Evolutionary conservation across 2,797 vertebrate genomes (phyloP).

Genomic region (Semotilus atromaculatus): DNA sequence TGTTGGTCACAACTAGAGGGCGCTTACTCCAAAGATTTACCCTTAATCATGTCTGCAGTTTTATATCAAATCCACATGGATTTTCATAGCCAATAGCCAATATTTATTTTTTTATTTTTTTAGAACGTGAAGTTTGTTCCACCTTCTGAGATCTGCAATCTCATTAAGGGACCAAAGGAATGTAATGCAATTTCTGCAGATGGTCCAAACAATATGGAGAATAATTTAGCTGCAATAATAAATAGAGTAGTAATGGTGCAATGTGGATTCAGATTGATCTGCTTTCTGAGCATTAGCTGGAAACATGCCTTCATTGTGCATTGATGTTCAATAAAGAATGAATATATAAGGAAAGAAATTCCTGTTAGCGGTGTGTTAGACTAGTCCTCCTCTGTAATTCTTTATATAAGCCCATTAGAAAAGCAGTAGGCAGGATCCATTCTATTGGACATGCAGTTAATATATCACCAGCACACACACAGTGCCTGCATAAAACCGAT

Average conservation of each 20-base stretch:
- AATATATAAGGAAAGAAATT: neutral
- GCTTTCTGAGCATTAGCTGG: neutral
- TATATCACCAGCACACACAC: conserved; percentile 27
- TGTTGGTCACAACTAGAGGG: conserved; percentile 26
- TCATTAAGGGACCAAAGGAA: neutral
- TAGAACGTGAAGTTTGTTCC: neutral
- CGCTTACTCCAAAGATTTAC: neutral
- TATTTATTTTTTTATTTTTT: neutral
- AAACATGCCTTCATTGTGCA: neutral
- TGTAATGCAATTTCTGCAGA: neutral
- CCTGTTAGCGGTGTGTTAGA: neutral
- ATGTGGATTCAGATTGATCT: neutral
- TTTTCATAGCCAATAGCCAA: neutral
- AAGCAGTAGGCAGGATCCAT: conserved; percentile 4
- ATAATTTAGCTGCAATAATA: neutral
- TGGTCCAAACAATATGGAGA: neutral
- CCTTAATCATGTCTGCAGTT: neutral
- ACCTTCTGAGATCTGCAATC: neutral
- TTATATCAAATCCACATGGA: neutral
- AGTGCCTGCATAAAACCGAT: neutral
- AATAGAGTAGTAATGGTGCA: neutral
- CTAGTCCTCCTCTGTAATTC: neutral
- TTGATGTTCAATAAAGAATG: conserved; percentile 1
- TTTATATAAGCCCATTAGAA: conserved; percentile 34
- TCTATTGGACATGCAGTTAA: conserved; percentile 44